These are phyloP conservation scores for Coptotermes formosanus DNA, from an alignment of 1,140 invertebrate genomes.

Conservation along the genomic window DNA sequence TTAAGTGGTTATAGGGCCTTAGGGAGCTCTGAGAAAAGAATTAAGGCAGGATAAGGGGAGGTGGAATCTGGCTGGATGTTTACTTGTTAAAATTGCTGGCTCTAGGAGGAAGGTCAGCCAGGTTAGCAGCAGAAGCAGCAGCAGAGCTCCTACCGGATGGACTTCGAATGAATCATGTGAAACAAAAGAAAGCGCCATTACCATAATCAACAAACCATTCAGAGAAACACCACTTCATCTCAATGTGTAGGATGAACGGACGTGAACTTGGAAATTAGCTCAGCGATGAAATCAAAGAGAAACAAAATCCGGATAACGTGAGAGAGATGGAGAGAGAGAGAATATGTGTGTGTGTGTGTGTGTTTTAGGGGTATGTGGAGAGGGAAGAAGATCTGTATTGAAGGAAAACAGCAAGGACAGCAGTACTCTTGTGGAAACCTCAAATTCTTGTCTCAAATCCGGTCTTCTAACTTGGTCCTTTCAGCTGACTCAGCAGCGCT, in stretches of 20 bases:
- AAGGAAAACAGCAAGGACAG: no score
- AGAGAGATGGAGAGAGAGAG: no score
- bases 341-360: no score
- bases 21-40: not conserved
- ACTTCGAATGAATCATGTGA: not conserved
- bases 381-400: no score
- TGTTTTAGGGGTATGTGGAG: no score
- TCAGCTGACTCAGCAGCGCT: no score
- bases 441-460: no score
- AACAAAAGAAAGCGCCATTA: conserved; percentile 1
- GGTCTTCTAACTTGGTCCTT: no score
- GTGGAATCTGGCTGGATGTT: not conserved
- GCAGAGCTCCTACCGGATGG: conserved; percentile 8
- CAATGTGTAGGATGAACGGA: not conserved
- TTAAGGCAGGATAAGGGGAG: not conserved
- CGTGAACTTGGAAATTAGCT: no score
- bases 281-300: no score
- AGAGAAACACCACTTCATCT: not conserved
- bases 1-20: conserved; percentile 11
- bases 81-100: conserved; percentile 14
- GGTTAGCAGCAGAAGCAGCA: not conserved
- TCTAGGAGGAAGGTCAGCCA: not conserved
- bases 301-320: no score
- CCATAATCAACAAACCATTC: not conserved
- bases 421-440: no score